Base-by-base conservation (phyloP, 2,797 vertebrate species). In the Denticeps clupeoides region DNA sequence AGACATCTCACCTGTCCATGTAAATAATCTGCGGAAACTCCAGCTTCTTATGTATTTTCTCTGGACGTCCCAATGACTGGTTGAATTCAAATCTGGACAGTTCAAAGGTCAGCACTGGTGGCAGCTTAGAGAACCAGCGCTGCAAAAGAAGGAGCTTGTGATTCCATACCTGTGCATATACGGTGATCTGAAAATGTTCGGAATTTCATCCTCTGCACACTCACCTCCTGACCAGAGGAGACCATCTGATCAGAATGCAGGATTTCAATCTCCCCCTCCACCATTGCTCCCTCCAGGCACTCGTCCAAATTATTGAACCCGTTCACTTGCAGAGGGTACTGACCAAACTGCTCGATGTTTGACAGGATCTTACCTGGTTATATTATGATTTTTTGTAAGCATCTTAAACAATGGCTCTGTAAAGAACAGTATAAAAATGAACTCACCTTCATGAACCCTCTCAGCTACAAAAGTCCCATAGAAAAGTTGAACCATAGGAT, bases 241-340 rank as follows among this genome's bases (percentile, higher is more conserved):
- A 78, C 51, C 0, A 72, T 64, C 50, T 77, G 84, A 56, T 87
- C 81, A 0, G 83, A 75, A 48, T 89, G 67, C 1, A 83, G 68
- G 1, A 82, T 78, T 27, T 91, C 91, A 7, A 92, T 78, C 61
- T 96, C 93, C 29, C 80, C 84, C 72, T 94, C 93, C 12, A 94
- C 81, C 91, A 96, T 93, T 24, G 92, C 93, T 1, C 90, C 92
- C 79, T 96, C 93, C 51, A 99, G 76, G 62, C 93, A 99, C 53
- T 97, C 91, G 0, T 83, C 85, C 71, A 99, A 70, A 76, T 94
- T 89, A 55, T 59, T 88, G 72, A 94, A 97, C 46, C 93, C 91
- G 1, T 97, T 97, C 33, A 99, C 95, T 75, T 94, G 93, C 38
- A 99, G 84, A n/a, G 95, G 95, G 56, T 97, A 97, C 81, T 97